Conservation (phyloP, 2,888 invertebrate genomes). For the Drosophila monieri region DNA sequence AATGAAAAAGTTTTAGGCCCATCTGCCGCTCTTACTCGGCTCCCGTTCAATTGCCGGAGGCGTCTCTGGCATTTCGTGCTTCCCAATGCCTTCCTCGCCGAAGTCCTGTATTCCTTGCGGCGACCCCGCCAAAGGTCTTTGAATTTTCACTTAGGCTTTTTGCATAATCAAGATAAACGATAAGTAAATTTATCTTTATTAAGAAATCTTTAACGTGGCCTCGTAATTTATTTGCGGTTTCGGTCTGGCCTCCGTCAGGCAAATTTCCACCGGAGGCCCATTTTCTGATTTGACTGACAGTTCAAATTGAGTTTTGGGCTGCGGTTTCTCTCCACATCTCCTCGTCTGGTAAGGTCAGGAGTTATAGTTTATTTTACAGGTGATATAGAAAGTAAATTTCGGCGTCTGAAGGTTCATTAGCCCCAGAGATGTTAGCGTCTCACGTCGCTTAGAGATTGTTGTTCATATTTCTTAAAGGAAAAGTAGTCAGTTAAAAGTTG, state of each 20-base stretch:
- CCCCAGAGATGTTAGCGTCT: too few species aligned
- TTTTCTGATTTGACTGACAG: constrained; percentile 49
- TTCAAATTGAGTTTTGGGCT: constrained; percentile 57
- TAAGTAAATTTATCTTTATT: constrained; percentile 78
- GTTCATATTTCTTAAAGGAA: neutral
- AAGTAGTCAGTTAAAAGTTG: constrained; percentile 6
- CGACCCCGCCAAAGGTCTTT: constrained; percentile 44
- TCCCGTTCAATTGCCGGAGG: constrained; percentile 22
- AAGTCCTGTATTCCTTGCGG: neutral
- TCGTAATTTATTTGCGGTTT: constrained; percentile 72
- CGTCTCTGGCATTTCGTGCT: constrained; percentile 43
- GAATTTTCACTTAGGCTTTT: constrained; percentile 77
- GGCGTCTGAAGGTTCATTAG: neutral
- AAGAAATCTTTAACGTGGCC: constrained; percentile 75
- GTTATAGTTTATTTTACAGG: constrained; percentile 19
- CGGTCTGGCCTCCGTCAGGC: constrained; percentile 16
- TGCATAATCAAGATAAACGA: constrained; percentile 77
- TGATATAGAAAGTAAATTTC: neutral
- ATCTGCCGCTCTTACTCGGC: constrained; percentile 51
- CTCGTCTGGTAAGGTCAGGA: constrained; percentile 11
- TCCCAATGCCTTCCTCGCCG: neutral
- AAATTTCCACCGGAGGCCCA: constrained; percentile 41
- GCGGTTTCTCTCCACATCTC: constrained; percentile 3
- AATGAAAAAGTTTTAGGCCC: constrained; percentile 71
- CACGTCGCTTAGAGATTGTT: too few species aligned